These are phyloP conservation scores for Steinernema hermaphroditum DNA, from an alignment of 2,888 invertebrate genomes.

Conservation along the genomic window DNA sequence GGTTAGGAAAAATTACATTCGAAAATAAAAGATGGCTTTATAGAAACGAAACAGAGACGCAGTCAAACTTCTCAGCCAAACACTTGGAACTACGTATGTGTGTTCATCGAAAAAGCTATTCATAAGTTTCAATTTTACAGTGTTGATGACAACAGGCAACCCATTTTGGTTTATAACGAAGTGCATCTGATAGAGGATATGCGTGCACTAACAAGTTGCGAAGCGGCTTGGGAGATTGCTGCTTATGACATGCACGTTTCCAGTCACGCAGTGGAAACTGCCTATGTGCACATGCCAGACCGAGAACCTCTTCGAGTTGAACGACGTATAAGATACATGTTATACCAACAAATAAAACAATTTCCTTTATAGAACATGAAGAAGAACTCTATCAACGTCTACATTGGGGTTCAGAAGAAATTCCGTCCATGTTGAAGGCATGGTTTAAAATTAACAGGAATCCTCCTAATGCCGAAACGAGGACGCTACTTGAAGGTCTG, in stretches of 20 bases:
- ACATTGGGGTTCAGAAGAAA: background rate
- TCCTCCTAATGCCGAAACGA: background rate
- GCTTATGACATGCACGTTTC: conserved; percentile 28
- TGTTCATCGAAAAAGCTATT: background rate
- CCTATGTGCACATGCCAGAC: conserved; percentile 32
- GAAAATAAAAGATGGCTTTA: too few relatives aligned
- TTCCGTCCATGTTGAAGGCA: conserved; percentile 23
- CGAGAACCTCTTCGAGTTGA: conserved; percentile 24
- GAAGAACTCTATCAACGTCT: background rate
- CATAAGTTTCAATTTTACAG: background rate
- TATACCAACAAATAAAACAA: background rate
- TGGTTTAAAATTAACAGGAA: conserved; percentile 34
- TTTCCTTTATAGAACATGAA: background rate
- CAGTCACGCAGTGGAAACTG: conserved; percentile 31
- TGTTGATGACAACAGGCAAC: background rate
- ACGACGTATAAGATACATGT: background rate
- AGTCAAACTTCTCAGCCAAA: background rate
- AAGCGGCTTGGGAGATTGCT: conserved; percentile 33
- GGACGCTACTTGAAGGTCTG: background rate
- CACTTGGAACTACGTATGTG: background rate
- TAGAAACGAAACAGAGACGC: background rate
- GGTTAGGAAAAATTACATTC: too few relatives aligned
- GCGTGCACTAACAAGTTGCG: conserved; percentile 33
- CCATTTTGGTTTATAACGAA: conserved; percentile 34
- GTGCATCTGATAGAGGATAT: conserved; percentile 31